Evolutionary conservation across 2,797 vertebrate species (phyloP), one percentile per base, ranked within the genome.

Genomic region (Phylloscopus collybita): DNA sequence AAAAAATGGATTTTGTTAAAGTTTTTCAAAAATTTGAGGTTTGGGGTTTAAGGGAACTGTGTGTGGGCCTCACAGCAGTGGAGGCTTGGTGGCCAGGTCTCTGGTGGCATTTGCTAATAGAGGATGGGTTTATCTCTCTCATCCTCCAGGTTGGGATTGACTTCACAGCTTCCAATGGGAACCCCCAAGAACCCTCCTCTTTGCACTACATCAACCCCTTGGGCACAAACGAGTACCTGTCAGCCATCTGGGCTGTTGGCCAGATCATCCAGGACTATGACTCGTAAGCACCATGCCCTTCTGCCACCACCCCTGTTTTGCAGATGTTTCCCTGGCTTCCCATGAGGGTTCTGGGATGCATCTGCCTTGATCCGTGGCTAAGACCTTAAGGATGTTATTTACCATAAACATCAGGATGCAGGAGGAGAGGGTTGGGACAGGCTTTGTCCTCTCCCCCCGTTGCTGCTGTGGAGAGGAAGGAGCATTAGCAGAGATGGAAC

Each of bases 201-300:
- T 98, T 99, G 95, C 99, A 99, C 97, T 98, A 99, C 93, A 99
- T 99, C 97, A 99, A 99, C 98, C 99, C 99, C 13, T 95, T 99
- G 98, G 99, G 99, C 90, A 99, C 98, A 94, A 99, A 99, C 0
- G 99, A 99, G 92, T 99, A 99, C 91, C 97, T 99, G 42, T 98
- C 99, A 0, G 99, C 99, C 57, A 99, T 99, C 94, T 99, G 99
- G 98, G 99, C 99, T 10, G 99, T 99, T 0, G 99, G 99, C 40
- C 99, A 99, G 97, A 99, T 99, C 97, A 99, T 99, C 96, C 99
- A 99, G 97, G 99, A 99, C 98, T 99, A 99, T 5, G 99, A 99
- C 97, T 98, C 99, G 99, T 99, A 97, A 98, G 98, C 97, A 40
- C n/a, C 1, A 0, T 38, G 61, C 53, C 26, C 42, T 56, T 57